A percentile compares a stretch with the other conserved stretches of the same genome.
Evolutionary conservation across 2,797 vertebrate species (phyloP).

Genomic region (Zalophus californianus): DNA sequence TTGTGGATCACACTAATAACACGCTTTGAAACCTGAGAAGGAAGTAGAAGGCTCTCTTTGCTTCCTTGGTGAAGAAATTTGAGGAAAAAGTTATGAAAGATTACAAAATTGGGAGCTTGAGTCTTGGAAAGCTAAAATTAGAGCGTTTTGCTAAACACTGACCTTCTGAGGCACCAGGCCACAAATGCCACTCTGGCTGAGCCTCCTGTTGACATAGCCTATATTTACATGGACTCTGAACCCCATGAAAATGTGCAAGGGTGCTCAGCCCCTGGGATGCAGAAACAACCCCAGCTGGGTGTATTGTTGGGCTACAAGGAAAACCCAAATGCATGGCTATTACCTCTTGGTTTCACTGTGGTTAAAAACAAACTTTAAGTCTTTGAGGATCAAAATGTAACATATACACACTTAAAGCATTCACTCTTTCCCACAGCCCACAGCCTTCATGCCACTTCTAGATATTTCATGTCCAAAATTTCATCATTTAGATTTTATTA

Average conservation of each 20-base stretch:
- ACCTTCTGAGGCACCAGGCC: neutral
- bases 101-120: constrained; percentile 38
- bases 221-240: neutral
- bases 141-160: constrained; percentile 30
- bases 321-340: neutral
- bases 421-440: neutral
- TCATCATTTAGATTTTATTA: constrained; percentile 6
- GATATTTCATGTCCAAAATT: neutral
- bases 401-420: neutral
- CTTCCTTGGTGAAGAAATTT: constrained; percentile 9
- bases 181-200: constrained; percentile 22
- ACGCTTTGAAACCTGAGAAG: neutral
- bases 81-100: constrained; percentile 30
- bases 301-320: neutral
- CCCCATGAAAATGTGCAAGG: neutral
- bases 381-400: neutral
- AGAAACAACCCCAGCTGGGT: neutral
- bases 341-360: neutral
- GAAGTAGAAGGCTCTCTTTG: neutral
- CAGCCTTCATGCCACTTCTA: neutral
- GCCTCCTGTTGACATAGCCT: neutral
- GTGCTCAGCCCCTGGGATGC: neutral
- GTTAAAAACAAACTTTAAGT: neutral
- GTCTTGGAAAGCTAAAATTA: constrained; percentile 56
- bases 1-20: constrained; percentile 23